phyloP scores from a whole-genome alignment of 2,888 invertebrate species.

The Ectropis crepuscularia region DNA sequence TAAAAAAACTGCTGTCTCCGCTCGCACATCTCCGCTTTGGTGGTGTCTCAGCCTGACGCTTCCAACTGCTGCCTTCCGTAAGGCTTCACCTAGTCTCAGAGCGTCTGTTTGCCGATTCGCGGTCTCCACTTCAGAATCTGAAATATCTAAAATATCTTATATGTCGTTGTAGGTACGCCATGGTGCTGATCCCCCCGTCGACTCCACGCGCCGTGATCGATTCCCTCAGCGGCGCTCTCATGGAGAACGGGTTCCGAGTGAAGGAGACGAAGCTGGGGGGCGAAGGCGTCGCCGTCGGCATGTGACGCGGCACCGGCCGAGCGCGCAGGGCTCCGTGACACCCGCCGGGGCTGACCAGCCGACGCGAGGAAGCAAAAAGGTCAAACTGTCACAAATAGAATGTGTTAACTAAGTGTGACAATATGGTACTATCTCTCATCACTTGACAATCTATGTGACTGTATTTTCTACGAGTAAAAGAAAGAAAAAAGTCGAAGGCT shows the following conservation, averaged over 20 bases:
- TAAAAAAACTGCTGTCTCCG: no score
- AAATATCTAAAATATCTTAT: neutral
- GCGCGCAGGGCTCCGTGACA: neutral
- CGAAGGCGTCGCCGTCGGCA: conserved; percentile 82
- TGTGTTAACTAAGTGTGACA: no score
- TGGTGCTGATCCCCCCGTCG: conserved; percentile 73
- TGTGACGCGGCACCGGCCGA: conserved; percentile 53
- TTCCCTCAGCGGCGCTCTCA: conserved; percentile 71
- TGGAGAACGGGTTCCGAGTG: conserved; percentile 80
- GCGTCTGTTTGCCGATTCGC: no score
- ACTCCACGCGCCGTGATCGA: conserved; percentile 65
- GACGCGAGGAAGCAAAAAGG: neutral
- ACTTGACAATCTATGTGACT: no score
- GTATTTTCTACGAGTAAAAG: no score
- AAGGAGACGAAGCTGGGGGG: conserved; percentile 86
- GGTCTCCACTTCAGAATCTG: neutral
- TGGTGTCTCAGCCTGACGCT: no score
- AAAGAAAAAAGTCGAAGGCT: no score
- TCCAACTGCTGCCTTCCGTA: no score
- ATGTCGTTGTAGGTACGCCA: conserved; percentile 78
- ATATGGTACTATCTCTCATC: no score
- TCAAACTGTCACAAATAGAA: no score
- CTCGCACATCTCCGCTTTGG: no score
- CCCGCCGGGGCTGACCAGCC: neutral
- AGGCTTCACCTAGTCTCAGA: no score